Conservation (phyloP, 2,113 vertebrate genomes). For the Scortum barcoo region DNA sequence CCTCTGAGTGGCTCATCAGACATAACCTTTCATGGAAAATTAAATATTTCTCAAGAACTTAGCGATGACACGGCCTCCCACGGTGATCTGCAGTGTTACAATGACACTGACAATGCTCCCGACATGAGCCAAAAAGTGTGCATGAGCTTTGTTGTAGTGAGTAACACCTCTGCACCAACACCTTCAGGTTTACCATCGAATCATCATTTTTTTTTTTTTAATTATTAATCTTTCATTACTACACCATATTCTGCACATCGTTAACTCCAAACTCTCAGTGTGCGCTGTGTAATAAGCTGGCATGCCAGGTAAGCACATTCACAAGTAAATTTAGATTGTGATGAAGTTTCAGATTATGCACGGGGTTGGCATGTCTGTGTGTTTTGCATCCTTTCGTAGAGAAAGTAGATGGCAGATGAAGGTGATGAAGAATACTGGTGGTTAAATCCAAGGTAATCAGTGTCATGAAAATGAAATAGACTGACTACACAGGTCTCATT, state of each 20-base stretch:
- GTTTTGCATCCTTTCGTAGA: slow-evolving; percentile 1
- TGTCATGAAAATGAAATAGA: background rate
- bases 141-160: background rate
- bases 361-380: background rate
- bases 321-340: slow-evolving; percentile 34
- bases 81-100: background rate
- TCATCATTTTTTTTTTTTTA: slow-evolving; percentile 27
- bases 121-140: background rate
- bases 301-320: slow-evolving; percentile 38
- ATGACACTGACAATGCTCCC: background rate
- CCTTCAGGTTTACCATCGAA: slow-evolving; percentile 11
- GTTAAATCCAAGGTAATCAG: background rate
- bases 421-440: background rate
- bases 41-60: background rate
- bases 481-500: background rate
- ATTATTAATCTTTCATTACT: slow-evolving; percentile 27
- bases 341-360: slow-evolving; percentile 23
- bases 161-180: slow-evolving; percentile 1
- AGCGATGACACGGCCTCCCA: background rate
- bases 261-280: slow-evolving; percentile 18
- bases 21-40: background rate
- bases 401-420: background rate
- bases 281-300: background rate
- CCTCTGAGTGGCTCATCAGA: background rate
- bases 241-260: slow-evolving; percentile 22